Conservation (phyloP, 2,888 invertebrate genomes). For the Dugesia japonica region DNA sequence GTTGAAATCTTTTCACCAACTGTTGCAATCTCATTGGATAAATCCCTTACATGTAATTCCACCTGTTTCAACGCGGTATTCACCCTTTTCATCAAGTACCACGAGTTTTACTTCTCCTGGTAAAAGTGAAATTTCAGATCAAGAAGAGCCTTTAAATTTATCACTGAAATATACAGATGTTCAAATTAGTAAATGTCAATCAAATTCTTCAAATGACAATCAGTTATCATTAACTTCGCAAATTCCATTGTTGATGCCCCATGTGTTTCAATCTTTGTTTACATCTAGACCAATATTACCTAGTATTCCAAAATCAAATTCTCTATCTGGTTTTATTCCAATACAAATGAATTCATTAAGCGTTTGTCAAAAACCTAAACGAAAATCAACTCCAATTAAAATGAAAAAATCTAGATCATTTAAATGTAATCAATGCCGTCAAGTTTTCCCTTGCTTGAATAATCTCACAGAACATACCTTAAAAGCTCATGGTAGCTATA, state of each 20-base stretch:
- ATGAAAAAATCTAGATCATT: constrained; percentile 27
- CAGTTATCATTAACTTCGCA: not conserved
- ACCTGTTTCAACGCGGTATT: not conserved
- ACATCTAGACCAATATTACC: not conserved
- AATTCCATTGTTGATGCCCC: not conserved
- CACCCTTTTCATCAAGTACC: not conserved
- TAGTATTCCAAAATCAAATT: not conserved
- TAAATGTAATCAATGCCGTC: constrained; percentile 33
- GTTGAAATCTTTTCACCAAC: not conserved
- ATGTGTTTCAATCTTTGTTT: not conserved
- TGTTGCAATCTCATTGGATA: not conserved
- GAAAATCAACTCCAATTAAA: constrained; percentile 20
- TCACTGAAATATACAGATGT: not conserved
- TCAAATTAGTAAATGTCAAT: not conserved
- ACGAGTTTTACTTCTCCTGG: not conserved
- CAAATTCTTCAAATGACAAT: not conserved
- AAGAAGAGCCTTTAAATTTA: not conserved
- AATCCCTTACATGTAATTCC: not conserved
- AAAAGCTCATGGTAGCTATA: constrained; percentile 30
- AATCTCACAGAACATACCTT: constrained; percentile 30
- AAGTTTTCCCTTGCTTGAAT: constrained; percentile 29
- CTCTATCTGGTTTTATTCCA: not conserved
- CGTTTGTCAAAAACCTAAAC: not conserved
- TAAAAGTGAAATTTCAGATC: not conserved
- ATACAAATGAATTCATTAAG: not conserved